phyloP scores from a whole-genome alignment of 30 jellyfish, hydroid and myxozoan species.

The Cassiopea xamachana region DNA sequence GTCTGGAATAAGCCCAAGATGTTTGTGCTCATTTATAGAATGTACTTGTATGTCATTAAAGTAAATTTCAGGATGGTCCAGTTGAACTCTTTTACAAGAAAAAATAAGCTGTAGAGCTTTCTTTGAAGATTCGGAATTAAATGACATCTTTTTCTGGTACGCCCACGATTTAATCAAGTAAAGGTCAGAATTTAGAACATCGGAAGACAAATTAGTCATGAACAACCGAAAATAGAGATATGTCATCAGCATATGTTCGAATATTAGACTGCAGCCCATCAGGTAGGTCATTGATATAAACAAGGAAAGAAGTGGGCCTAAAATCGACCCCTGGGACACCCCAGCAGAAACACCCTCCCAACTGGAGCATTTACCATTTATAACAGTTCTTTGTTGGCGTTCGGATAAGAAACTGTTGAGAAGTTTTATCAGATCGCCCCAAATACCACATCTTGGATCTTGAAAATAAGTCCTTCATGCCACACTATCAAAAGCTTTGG shows the following conservation, averaged over 20 bases:
- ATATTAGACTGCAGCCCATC: conserved; percentile 3
- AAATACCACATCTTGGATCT: neutral
- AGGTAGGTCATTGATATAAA: conserved; percentile 45
- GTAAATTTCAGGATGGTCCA: conserved; percentile 29
- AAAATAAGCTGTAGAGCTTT: conserved; percentile 20
- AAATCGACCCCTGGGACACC: conserved; percentile 49
- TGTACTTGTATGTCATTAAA: conserved; percentile 27
- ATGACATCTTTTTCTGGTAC: neutral
- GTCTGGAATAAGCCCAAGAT: conserved; percentile 21
- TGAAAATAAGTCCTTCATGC: conserved; percentile 47
- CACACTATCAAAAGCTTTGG: neutral
- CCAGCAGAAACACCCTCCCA: conserved; percentile 43
- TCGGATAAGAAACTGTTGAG: conserved; percentile 28
- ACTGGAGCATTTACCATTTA: conserved; percentile 35
- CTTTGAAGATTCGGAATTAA: conserved; percentile 1
- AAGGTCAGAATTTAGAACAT: conserved; percentile 28
- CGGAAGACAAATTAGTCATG: conserved; percentile 13
- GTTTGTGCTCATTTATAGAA: conserved; percentile 40
- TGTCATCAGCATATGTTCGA: conserved; percentile 24
- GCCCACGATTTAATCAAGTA: conserved; percentile 14
- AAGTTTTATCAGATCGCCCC: conserved; percentile 26
- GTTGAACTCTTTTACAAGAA: conserved; percentile 21
- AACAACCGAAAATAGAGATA: conserved; percentile 13
- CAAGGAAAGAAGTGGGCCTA: conserved; percentile 27
- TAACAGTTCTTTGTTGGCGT: conserved; percentile 15